phyloP scores from a whole-genome alignment of 2,113 vertebrate species.

The Chiloscyllium plagiosum region DNA sequence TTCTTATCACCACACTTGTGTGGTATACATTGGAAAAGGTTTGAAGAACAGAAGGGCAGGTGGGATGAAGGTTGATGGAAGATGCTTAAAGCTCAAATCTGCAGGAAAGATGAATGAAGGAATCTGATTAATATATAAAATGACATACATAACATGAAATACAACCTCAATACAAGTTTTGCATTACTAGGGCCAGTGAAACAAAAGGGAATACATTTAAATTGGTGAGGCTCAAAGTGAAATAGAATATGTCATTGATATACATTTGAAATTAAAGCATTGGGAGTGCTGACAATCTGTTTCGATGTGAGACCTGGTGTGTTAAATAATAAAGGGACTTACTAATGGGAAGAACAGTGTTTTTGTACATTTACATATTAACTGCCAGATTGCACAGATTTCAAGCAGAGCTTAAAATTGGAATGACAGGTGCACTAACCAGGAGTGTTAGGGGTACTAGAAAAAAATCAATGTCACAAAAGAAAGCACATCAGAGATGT shows the following conservation, averaged over 20 bases:
- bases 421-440: not conserved
- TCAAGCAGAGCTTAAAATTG: not conserved
- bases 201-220: not conserved
- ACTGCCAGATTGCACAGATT: not conserved
- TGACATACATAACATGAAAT: not conserved
- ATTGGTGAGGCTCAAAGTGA: not conserved
- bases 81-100: not conserved
- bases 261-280: not conserved
- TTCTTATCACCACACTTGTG: not conserved
- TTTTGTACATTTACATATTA: constrained; percentile 3
- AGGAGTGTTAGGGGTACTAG: not conserved
- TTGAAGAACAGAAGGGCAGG: not conserved
- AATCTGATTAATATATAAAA: not conserved
- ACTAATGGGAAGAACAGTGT: not conserved
- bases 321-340: not conserved
- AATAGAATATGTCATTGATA: not conserved
- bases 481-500: not conserved
- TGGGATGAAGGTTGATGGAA: not conserved
- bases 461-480: not conserved
- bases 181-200: not conserved
- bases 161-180: not conserved
- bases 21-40: not conserved
- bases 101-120: not conserved
- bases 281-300: not conserved
- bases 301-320: not conserved